A percentile compares a stretch with the other conserved stretches of the same genome.
Evolutionary conservation across 1,140 invertebrate genomes (phyloP).

Genomic region (Drosophila lowei): DNA sequence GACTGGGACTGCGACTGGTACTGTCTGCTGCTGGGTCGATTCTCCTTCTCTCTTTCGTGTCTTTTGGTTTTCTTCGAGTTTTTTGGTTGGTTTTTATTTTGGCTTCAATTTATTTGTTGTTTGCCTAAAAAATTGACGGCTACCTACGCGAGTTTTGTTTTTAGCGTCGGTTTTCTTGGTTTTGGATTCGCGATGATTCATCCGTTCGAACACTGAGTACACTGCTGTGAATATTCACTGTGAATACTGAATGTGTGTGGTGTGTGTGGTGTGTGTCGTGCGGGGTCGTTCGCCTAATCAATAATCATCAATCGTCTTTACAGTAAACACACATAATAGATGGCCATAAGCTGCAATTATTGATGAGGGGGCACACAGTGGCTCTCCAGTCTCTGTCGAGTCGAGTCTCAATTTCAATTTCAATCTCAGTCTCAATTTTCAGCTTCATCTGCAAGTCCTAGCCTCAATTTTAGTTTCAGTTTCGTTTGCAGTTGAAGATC

Average conservation of each 20-base stretch:
- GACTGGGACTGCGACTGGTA: no score
- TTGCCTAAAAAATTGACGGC: slow-evolving; percentile 74
- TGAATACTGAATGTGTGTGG: no score
- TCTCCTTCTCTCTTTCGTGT: slow-evolving; percentile 3
- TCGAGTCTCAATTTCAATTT: no score
- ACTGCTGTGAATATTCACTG: no score
- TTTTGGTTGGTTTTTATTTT: slow-evolving; percentile 11
- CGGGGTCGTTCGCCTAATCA: slow-evolving; percentile 56
- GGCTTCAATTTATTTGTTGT: slow-evolving; percentile 27
- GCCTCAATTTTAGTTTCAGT: no score
- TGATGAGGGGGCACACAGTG: slow-evolving; percentile 43
- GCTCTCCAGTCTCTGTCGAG: no score
- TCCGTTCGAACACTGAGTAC: slow-evolving; percentile 3
- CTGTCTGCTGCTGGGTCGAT: no score
- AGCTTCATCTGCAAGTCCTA: slow-evolving; percentile 2
- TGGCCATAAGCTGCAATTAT: slow-evolving; percentile 76
- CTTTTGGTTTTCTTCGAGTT: background rate
- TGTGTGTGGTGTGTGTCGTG: background rate
- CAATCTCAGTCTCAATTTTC: slow-evolving; percentile 6
- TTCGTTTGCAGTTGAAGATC: no score
- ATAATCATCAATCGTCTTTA: slow-evolving; percentile 80
- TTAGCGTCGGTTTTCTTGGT: slow-evolving; percentile 55
- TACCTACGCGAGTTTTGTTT: slow-evolving; percentile 76
- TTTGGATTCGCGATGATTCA: slow-evolving; percentile 62
- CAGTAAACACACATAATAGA: slow-evolving; percentile 75